Percentiles rank a stretch among this genome's conserved stretches.
phyloP scores from a whole-genome alignment of 2,888 invertebrate species.

The Coenonympha arcania region DNA sequence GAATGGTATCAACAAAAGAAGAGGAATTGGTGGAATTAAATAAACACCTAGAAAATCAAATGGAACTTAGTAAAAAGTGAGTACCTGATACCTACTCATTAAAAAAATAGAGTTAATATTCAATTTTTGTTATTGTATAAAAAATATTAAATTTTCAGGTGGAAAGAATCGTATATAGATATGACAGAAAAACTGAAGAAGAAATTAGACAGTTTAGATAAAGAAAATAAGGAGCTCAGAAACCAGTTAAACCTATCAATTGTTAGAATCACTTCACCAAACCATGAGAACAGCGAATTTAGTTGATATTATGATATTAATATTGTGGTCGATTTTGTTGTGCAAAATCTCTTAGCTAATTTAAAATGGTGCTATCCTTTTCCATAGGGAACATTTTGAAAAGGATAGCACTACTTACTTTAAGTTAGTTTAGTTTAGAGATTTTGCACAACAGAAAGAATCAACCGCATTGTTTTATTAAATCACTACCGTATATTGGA shows the following conservation, averaged over 20 bases:
- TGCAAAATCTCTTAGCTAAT: no score
- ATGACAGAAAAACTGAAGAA: constrained; percentile 77
- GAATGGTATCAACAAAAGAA: constrained; percentile 70
- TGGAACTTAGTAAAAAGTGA: constrained; percentile 74
- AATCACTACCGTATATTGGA: no score
- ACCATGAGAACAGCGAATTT: constrained; percentile 34
- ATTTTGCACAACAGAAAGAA: no score
- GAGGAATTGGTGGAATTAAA: constrained; percentile 65
- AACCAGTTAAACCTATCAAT: constrained; percentile 44
- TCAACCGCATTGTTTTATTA: no score
- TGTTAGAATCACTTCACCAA: constrained; percentile 34
- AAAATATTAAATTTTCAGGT: constrained; percentile 51
- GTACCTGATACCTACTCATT: no score
- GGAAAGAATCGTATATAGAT: constrained; percentile 77
- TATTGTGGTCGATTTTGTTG: no score
- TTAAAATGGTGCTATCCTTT: no score
- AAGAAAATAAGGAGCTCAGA: constrained; percentile 71
- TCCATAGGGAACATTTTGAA: no score
- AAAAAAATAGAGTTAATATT: background rate
- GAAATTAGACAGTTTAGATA: constrained; percentile 69
- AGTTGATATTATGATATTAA: constrained; percentile 41
- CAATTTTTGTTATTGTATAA: no score
- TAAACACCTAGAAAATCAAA: constrained; percentile 75
- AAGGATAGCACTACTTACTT: no score
- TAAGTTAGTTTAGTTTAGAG: no score